Evolutionary conservation across 2,888 invertebrate genomes (phyloP).

Genomic region (Pomacea canaliculata): DNA sequence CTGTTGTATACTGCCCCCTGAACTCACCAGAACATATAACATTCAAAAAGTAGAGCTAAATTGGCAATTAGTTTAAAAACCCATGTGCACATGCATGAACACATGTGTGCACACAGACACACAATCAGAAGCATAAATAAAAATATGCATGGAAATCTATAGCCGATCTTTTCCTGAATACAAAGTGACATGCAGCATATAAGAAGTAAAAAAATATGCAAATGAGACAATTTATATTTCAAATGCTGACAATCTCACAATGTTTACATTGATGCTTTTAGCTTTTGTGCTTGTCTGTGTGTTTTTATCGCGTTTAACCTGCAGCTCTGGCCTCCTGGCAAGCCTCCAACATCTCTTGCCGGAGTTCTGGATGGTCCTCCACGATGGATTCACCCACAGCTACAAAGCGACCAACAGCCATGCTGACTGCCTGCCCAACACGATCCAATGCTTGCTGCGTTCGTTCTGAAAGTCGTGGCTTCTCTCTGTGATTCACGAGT

Average conservation of each 20-base stretch:
- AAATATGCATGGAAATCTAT: too few species aligned
- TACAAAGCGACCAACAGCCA: conserved; percentile 97
- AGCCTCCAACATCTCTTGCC: conserved; percentile 97
- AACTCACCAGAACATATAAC: neutral
- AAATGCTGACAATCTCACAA: neutral
- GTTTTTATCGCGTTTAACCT: conserved; percentile 75
- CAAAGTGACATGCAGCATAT: too few species aligned
- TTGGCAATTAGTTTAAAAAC: too few species aligned
- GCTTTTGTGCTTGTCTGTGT: neutral
- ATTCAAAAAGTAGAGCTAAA: neutral
- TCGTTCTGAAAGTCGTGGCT: conserved; percentile 73
- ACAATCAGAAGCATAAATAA: too few species aligned
- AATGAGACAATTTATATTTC: too few species aligned
- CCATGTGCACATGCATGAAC: too few species aligned
- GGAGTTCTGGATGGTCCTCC: conserved; percentile 96
- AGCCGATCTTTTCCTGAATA: neutral
- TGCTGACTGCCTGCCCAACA: conserved; percentile 95
- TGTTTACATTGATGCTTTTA: neutral
- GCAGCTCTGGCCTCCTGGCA: conserved; percentile 96
- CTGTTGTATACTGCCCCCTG: conserved; percentile 92
- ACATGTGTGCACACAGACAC: too few species aligned
- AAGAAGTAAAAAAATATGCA: too few species aligned
- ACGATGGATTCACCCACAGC: conserved; percentile 98
- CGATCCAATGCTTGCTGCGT: conserved; percentile 84
- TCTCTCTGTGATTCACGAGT: conserved; percentile 83